Evolutionary conservation across 2,797 vertebrate species (phyloP), one percentile per base, ranked within the genome.

Genomic region (Peromyscus attwateri): DNA sequence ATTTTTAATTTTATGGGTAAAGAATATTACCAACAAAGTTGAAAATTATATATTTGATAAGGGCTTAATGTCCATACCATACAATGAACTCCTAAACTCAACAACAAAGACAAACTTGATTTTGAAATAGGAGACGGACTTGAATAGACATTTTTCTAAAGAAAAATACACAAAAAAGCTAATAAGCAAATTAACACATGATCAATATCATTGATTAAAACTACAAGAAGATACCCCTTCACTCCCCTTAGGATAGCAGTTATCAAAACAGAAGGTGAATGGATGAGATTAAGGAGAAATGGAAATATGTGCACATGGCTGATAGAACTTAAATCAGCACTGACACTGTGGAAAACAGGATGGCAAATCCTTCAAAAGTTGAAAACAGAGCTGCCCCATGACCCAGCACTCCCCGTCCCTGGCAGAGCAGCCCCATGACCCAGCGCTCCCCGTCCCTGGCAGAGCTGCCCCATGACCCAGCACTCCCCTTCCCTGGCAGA

Each of bases 91-190:
- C 23, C 60, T 71, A 82, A 71, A 87, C 43, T 57, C 60, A 95
- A 92, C 64, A 82, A 89, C 14, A 80, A 87, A 84, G 87, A n/a
- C 83, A 57, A 91, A 71, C 5, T 23, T 16, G 3, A 85, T 85
- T 73, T 27, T n/a, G n/a, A 94, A 92, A 23, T 70, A 25, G 21
- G 23, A 82, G 90, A 95, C 46, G 52, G 19, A 6, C n/a, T 94
- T 92, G 34, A 60, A 76, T 25, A 68, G 29, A 62, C 49, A 46
- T 77, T 94, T 87, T n/a, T 85, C 49, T 70, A 77, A 92, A 90
- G 34, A 73, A 94, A 71, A 37, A 49, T 66, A 49, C 52, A 11
- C 27, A 87, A 92, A 76, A 76, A 70, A 52, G 27, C 57, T 23
- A 92, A 85, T 87, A 76, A 89, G 14, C 2, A 75, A 43, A 64